These are phyloP conservation scores for Taphrorychus bicolor DNA, from an alignment of 2,888 invertebrate genomes.

Conservation along the genomic window DNA sequence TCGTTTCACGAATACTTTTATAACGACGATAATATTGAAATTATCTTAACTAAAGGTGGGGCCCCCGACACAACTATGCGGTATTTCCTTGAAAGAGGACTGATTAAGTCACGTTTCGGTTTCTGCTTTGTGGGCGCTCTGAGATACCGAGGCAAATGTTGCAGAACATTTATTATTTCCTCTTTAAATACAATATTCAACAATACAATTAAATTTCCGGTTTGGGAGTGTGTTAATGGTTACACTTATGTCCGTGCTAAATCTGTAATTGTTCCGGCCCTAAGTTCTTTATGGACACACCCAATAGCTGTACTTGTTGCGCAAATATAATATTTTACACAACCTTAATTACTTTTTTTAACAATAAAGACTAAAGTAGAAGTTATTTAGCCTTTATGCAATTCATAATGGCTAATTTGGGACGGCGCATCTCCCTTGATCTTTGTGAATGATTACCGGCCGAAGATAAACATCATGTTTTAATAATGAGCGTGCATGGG, in stretches of 20 bases:
- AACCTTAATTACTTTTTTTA: too few species aligned
- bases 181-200: background rate
- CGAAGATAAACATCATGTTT: background rate
- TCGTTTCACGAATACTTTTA: conserved; percentile 23
- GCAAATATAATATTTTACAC: too few species aligned
- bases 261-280: too few species aligned
- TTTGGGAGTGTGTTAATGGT: too few species aligned
- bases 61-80: conserved; percentile 26
- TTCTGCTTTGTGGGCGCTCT: background rate
- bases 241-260: background rate
- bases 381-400: too few species aligned
- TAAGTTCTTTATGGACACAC: too few species aligned
- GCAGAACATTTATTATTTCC: background rate
- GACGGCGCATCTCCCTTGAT: background rate
- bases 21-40: conserved; percentile 22
- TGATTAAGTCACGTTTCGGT: conserved; percentile 32
- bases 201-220: background rate
- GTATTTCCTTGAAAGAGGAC: conserved; percentile 36
- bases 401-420: too few species aligned
- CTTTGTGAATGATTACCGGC: background rate
- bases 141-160: background rate
- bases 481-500: background rate
- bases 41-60: conserved; percentile 25
- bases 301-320: too few species aligned
- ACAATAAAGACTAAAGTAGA: too few species aligned